Base-by-base conservation (phyloP, 2,797 vertebrate genomes). In the Malacoctenus gilli region DNA sequence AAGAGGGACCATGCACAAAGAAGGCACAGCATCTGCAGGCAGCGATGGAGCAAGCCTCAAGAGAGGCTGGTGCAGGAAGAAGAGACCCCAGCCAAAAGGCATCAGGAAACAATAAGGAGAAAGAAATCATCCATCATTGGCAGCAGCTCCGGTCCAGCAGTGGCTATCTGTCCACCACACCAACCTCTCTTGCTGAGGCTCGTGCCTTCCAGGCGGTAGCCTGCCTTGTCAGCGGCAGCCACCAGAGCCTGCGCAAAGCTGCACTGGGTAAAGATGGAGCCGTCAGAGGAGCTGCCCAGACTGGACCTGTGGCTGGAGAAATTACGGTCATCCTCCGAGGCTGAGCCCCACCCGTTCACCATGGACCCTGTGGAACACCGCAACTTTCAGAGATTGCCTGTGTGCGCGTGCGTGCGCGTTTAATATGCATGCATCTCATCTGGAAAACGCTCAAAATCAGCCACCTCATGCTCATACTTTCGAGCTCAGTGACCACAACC, bases 311-410 rank as follows among this genome's bases (percentile, higher is more conserved):
- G 94, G 90, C 95, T 96, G 94, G 95, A 96, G 94, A 95, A 96
- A 91, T 94, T 95, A 90, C 89, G 93, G 75, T 97, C 95, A 49
- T 93, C 92, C 87, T 98, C 96, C 75, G 95, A 98, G 87, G 95
- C 95, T 71, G 95, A 99, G 91, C 95, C 96, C 96, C 96, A 99
- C 82, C 95, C 96, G 89, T 98, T 98, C 93, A 97, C 93, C 95
- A 99, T 96, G 92, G 96, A 99, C 89, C 96, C 96, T 99, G 93
- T 82, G 82, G 80, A 84, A 85, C 70, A 87, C 78, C 80, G 59
- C 41, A 87, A 40, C 14, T 56, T 72, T 84, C 54, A 79, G 72
- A 5, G 25, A 1, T 5, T 28, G 25, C 1, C 4, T 1, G 14
- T 44, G 36, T 42, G 54, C 52, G 8, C 46, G 31, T 8, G 23